These are phyloP conservation scores for Pedetes capensis DNA, from an alignment of 2,113 vertebrate genomes.

Conservation along the genomic window DNA sequence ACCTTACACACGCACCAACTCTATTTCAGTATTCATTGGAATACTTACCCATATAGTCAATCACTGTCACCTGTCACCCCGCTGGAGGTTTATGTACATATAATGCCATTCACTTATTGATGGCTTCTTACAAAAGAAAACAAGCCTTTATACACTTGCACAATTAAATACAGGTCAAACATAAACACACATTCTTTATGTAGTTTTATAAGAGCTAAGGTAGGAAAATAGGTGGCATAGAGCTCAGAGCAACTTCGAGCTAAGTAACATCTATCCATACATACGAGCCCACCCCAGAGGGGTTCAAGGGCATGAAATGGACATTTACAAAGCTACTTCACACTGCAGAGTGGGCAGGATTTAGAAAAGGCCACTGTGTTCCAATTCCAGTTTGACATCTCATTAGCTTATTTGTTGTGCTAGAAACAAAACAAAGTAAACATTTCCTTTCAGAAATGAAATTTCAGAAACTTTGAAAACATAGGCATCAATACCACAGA, in stretches of 20 bases:
- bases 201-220: neutral
- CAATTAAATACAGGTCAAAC: slow-evolving; percentile 3
- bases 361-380: neutral
- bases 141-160: neutral
- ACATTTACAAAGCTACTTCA: neutral
- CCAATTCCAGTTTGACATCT: neutral
- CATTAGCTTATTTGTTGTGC: neutral
- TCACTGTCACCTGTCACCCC: slow-evolving; percentile 61
- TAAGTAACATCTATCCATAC: fast-evolving
- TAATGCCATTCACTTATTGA: slow-evolving; percentile 39
- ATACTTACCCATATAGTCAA: slow-evolving; percentile 9
- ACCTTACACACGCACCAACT: neutral
- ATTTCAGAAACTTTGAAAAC: neutral
- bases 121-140: slow-evolving; percentile 57
- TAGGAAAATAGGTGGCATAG: neutral
- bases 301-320: neutral
- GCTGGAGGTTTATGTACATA: slow-evolving; percentile 43
- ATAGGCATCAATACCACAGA: neutral
- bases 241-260: fast-evolving
- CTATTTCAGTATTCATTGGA: neutral
- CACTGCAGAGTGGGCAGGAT: neutral
- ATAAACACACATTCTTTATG: neutral
- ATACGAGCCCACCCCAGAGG: neutral
- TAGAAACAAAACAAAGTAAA: neutral
- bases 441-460: neutral